Percentiles rank a stretch among this genome's conserved stretches.
Evolutionary conservation across 2,797 vertebrate genomes (phyloP).

Genomic region (Crenuchus spilurus): DNA sequence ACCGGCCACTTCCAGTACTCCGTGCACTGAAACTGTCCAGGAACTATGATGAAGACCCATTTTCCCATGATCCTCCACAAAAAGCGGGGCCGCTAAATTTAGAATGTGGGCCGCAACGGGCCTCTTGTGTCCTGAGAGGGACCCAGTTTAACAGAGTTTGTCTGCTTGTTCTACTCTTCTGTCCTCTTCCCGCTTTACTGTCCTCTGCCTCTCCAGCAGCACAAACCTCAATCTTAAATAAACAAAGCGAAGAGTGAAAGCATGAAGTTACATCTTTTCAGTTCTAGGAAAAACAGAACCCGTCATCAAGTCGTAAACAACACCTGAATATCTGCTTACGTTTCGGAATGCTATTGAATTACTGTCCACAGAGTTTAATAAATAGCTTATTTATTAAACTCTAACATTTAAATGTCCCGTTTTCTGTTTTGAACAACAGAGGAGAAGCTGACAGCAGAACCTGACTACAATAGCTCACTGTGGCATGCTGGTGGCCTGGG

Average conservation of each 20-base stretch:
- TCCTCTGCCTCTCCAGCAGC: conserved; percentile 26
- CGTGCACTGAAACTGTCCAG: conserved; percentile 65
- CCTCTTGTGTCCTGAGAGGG: conserved; percentile 67
- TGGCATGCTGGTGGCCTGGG: conserved; percentile 55
- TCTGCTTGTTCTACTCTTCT: conserved; percentile 54
- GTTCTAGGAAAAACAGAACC: background rate
- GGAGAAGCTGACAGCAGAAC: background rate
- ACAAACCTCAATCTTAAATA: too few relatives aligned
- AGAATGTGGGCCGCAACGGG: conserved; percentile 78
- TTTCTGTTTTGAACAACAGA: too few relatives aligned
- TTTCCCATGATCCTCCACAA: conserved; percentile 71
- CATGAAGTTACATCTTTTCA: too few relatives aligned
- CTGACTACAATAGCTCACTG: conserved; percentile 23
- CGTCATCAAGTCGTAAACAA: background rate
- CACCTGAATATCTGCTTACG: background rate
- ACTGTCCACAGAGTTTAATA: background rate
- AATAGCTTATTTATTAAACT: too few relatives aligned
- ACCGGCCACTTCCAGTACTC: conserved; percentile 42
- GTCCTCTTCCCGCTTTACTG: conserved; percentile 61
- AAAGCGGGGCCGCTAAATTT: conserved; percentile 76
- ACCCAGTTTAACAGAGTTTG: conserved; percentile 74
- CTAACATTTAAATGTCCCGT: too few relatives aligned
- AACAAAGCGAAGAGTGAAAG: too few relatives aligned
- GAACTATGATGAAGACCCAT: conserved; percentile 68
- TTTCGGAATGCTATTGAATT: background rate